Evolutionary conservation across 2,888 invertebrate species (phyloP).

Genomic region (Aphelenchoides bicaudatus): DNA sequence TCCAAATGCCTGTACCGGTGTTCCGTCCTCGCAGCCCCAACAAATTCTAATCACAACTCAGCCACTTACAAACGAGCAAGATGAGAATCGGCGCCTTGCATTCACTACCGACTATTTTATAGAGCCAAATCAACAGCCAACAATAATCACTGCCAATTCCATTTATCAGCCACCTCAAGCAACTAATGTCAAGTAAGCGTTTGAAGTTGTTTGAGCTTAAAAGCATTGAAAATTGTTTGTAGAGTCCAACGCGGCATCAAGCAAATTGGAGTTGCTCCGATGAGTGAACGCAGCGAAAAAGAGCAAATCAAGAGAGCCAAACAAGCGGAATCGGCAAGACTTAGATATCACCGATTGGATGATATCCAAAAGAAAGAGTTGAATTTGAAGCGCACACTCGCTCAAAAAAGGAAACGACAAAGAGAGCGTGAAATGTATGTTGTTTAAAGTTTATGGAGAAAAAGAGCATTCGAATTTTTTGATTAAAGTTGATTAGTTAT

Average conservation of each 20-base stretch:
- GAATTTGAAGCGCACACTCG: slow-evolving; percentile 56
- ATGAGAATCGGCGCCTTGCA: slow-evolving; percentile 27
- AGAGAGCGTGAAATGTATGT: slow-evolving; percentile 58
- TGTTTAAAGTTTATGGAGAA: too few species aligned
- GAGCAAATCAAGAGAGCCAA: slow-evolving; percentile 51
- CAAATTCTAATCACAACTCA: slow-evolving; percentile 31
- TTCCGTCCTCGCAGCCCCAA: slow-evolving; percentile 22
- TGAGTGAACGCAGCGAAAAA: slow-evolving; percentile 39
- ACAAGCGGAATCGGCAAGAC: slow-evolving; percentile 59
- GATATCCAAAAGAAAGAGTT: slow-evolving; percentile 55
- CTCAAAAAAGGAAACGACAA: slow-evolving; percentile 59
- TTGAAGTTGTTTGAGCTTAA: too few species aligned
- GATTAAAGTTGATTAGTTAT: too few species aligned
- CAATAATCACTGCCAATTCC: slow-evolving; percentile 4
- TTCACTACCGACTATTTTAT: slow-evolving; percentile 34
- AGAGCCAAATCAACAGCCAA: slow-evolving; percentile 27
- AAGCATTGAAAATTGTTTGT: too few species aligned
- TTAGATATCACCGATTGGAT: slow-evolving; percentile 53
- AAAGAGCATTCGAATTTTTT: too few species aligned
- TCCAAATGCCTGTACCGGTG: slow-evolving; percentile 31
- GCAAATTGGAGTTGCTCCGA: neutral
- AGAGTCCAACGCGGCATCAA: neutral
- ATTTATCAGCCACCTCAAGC: neutral
- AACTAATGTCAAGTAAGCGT: too few species aligned
- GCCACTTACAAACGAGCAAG: slow-evolving; percentile 18